phyloP scores from a whole-genome alignment of 2,888 invertebrate genomes.

The Acanthococcus lagerstroemiae region DNA sequence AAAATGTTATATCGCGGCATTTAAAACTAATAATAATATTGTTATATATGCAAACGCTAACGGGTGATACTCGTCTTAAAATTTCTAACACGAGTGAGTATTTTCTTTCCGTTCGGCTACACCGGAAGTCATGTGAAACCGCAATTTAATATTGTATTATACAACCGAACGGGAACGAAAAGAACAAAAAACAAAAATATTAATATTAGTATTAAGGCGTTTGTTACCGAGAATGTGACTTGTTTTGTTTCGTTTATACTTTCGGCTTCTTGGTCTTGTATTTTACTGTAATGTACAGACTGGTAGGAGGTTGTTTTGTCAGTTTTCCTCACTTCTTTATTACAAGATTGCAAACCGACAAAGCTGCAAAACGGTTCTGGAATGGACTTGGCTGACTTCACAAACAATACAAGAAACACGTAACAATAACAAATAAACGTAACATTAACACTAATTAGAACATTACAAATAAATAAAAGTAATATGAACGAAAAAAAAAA shows the following conservation, averaged over 20 bases:
- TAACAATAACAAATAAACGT: constrained; percentile 20
- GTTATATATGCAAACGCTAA: no score
- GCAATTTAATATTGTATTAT: not conserved
- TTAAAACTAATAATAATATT: no score
- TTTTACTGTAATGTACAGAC: constrained; percentile 28
- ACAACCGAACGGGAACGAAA: not conserved
- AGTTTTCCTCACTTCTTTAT: constrained; percentile 20
- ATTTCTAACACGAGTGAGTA: no score
- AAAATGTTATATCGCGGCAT: no score
- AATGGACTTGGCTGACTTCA: constrained; percentile 28
- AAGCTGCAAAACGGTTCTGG: constrained; percentile 23
- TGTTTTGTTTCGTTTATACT: constrained; percentile 9
- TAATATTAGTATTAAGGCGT: not conserved
- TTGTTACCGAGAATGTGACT: constrained; percentile 23
- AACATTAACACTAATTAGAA: constrained; percentile 16
- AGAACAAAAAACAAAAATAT: not conserved
- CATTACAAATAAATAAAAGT: constrained; percentile 3
- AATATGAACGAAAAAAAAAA: constrained; percentile 1
- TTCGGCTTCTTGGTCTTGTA: constrained; percentile 21
- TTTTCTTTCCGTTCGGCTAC: no score
- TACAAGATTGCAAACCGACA: constrained; percentile 8
- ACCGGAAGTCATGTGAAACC: no score
- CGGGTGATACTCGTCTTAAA: no score
- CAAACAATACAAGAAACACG: constrained; percentile 21
- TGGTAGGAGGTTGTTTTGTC: constrained; percentile 17